Conservation (phyloP, 53 echinoderm and acorn worm genomes). For the Apostichopus leukothele region DNA sequence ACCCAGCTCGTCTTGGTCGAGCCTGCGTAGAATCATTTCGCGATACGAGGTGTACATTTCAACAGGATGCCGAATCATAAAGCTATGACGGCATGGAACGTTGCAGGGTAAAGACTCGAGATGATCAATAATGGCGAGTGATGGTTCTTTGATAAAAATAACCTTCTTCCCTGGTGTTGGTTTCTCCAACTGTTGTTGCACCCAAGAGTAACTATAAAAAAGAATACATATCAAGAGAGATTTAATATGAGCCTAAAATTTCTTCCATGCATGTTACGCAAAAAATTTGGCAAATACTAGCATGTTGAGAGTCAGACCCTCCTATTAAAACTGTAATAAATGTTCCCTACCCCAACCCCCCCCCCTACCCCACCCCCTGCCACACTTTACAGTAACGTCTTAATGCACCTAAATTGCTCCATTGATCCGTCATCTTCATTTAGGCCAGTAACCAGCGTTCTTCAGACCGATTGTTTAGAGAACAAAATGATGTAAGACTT, state of each 20-base stretch:
- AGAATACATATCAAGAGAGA: not conserved
- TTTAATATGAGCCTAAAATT: not conserved
- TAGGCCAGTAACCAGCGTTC: too few relatives aligned
- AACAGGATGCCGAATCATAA: conserved; percentile 9
- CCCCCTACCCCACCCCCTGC: too few relatives aligned
- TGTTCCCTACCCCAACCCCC: too few relatives aligned
- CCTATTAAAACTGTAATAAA: too few relatives aligned
- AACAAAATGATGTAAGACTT: too few relatives aligned
- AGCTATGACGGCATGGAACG: not conserved
- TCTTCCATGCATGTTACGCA: too few relatives aligned
- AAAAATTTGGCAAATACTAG: too few relatives aligned
- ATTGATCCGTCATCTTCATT: too few relatives aligned
- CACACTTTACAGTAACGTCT: too few relatives aligned
- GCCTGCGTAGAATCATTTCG: not conserved
- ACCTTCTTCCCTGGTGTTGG: not conserved
- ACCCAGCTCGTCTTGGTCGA: not conserved
- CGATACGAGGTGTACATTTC: not conserved
- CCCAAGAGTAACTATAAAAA: not conserved
- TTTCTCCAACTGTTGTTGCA: conserved; percentile 1
- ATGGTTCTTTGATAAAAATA: not conserved
- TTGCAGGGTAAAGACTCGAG: not conserved
- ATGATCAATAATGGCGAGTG: not conserved
- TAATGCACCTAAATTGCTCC: too few relatives aligned
- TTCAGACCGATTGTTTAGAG: too few relatives aligned
- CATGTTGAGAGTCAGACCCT: too few relatives aligned